phyloP scores from a whole-genome alignment of 2,888 invertebrate genomes.

The Stenodera caucasica region DNA sequence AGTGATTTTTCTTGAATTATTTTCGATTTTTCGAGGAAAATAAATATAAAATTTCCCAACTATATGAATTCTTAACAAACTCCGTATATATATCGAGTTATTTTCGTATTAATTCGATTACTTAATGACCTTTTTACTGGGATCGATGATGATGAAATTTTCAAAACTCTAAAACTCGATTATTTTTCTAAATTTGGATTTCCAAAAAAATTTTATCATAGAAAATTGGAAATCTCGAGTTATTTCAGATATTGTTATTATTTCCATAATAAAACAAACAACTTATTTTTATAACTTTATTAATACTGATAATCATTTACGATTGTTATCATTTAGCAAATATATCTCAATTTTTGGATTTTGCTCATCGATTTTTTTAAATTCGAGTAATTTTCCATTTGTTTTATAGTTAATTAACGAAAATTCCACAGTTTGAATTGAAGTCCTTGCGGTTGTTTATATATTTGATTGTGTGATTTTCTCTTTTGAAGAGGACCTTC shows the following conservation, averaged over 20 bases:
- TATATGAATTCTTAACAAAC: background rate
- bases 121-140: background rate
- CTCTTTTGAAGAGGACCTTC: background rate
- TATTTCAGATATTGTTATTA: no score
- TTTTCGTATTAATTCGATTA: no score
- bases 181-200: no score
- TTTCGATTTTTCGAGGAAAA: no score
- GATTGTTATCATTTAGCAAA: constrained; percentile 6
- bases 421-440: background rate
- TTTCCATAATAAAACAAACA: background rate
- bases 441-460: constrained; percentile 4
- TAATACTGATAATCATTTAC: background rate
- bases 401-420: no score
- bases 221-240: no score
- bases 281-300: background rate
- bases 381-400: background rate
- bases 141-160: background rate
- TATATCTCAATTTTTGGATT: background rate
- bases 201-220: no score
- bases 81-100: no score
- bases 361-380: background rate
- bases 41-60: no score
- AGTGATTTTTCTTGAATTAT: no score
- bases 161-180: no score
- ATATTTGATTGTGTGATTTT: no score